Evolutionary conservation across 2,797 vertebrate species (phyloP).

Genomic region (Presbytis comata): DNA sequence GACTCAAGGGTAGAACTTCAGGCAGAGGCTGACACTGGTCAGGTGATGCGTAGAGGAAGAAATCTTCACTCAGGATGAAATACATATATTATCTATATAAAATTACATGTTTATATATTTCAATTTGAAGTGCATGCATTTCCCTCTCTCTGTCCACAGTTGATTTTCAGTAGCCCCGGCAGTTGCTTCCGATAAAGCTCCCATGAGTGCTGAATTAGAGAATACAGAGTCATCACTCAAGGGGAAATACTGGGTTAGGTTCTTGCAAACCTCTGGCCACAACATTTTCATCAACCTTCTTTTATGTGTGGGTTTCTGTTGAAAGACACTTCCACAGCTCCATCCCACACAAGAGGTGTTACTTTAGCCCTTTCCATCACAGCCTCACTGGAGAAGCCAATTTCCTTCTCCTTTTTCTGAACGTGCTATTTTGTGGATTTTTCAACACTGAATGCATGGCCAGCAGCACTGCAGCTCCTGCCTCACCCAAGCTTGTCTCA

Average conservation of each 20-base stretch:
- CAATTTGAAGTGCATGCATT: neutral
- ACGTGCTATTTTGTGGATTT: too few relatives aligned
- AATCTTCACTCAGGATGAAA: neutral
- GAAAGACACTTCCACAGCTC: neutral
- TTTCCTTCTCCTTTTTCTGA: neutral
- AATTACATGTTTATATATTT: neutral
- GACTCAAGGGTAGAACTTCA: neutral
- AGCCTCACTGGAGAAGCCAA: neutral
- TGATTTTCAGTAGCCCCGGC: neutral
- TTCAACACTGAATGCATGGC: neutral
- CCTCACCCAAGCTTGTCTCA: too few relatives aligned
- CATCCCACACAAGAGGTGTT: too few relatives aligned
- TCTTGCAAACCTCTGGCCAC: neutral
- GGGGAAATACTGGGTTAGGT: neutral
- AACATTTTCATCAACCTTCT: neutral
- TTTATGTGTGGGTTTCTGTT: neutral
- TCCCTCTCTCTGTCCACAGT: neutral
- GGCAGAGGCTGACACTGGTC: neutral
- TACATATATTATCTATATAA: neutral
- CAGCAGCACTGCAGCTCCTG: too few relatives aligned
- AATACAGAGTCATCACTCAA: neutral
- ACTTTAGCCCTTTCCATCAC: neutral
- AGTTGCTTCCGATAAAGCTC: neutral
- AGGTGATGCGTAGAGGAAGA: too few relatives aligned
- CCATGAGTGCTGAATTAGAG: neutral